These are phyloP conservation scores for Drosophila pectinifera DNA, from an alignment of 1,140 invertebrate species.

Conservation along the genomic window DNA sequence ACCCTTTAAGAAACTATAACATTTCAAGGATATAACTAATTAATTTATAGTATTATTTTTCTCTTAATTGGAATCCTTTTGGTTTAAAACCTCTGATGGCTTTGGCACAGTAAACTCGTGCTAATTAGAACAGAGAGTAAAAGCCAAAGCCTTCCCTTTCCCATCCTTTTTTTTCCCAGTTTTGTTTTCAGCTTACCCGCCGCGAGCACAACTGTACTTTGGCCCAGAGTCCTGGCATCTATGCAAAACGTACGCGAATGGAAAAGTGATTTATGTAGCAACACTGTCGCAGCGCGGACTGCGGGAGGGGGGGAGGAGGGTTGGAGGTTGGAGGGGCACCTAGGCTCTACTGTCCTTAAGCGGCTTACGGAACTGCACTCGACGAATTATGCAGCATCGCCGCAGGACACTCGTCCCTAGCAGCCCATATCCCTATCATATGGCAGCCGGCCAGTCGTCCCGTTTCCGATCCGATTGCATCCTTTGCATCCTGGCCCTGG, in stretches of 20 bases:
- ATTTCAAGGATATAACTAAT: no score
- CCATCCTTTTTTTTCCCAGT: neutral
- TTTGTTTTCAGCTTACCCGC: neutral
- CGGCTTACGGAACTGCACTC: constrained; percentile 57
- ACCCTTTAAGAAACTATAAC: neutral
- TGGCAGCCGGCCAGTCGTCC: constrained; percentile 32
- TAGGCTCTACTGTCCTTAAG: constrained; percentile 48
- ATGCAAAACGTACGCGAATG: constrained; percentile 17
- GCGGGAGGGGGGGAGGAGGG: neutral
- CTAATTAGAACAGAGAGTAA: neutral
- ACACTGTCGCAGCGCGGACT: constrained; percentile 13
- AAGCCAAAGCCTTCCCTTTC: neutral
- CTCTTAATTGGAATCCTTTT: no score
- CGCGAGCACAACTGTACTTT: constrained; percentile 30
- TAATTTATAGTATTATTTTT: no score
- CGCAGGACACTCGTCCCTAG: constrained; percentile 11
- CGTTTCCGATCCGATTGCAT: constrained; percentile 11
- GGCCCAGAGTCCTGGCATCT: constrained; percentile 14
- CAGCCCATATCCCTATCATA: constrained; percentile 11
- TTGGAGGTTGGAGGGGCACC: neutral
- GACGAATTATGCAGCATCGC: constrained; percentile 66
- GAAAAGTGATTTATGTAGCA: constrained; percentile 52
- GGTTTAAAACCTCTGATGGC: no score
- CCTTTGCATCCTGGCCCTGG: constrained; percentile 3
- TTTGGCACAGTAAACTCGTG: neutral